Conservation (phyloP, 2,888 invertebrate genomes). For the Colostygia pectinataria region DNA sequence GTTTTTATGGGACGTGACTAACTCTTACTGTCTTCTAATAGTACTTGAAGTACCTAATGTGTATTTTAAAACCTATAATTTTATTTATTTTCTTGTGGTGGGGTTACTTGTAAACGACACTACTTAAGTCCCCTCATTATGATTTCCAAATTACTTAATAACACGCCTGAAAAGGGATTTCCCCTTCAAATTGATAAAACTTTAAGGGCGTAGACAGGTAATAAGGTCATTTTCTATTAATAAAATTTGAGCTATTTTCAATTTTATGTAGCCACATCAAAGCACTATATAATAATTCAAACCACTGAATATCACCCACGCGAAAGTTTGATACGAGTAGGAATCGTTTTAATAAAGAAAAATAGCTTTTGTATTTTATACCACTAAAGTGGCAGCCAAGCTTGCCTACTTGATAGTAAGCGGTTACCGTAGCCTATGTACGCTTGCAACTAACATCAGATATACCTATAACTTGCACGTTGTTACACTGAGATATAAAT, state of each 20-base stretch:
- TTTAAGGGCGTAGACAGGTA: constrained; percentile 11
- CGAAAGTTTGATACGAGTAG: constrained; percentile 1
- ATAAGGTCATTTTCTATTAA: constrained; percentile 1
- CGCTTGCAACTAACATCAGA: no score
- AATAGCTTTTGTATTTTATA: no score
- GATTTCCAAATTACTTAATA: constrained; percentile 26
- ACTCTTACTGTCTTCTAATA: constrained; percentile 36
- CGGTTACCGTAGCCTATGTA: no score
- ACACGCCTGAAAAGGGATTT: constrained; percentile 9
- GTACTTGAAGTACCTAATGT: constrained; percentile 2
- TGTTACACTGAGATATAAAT: no score
- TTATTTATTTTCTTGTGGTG: constrained; percentile 29
- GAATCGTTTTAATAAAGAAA: neutral
- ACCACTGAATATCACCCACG: constrained; percentile 11
- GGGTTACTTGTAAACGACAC: constrained; percentile 16
- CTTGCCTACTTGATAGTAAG: no score
- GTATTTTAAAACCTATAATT: constrained; percentile 36
- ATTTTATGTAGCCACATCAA: constrained; percentile 13
- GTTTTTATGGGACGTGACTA: constrained; percentile 51
- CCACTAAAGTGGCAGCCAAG: no score
- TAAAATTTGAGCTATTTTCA: constrained; percentile 3
- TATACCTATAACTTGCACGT: no score
- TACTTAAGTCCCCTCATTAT: constrained; percentile 29
- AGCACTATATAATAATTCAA: constrained; percentile 7
- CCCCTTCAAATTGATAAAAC: constrained; percentile 10